Evolutionary conservation across 2,888 invertebrate species (phyloP), one percentile per base, ranked within the genome.

Genomic region (Scaptomyza tumidula): DNA sequence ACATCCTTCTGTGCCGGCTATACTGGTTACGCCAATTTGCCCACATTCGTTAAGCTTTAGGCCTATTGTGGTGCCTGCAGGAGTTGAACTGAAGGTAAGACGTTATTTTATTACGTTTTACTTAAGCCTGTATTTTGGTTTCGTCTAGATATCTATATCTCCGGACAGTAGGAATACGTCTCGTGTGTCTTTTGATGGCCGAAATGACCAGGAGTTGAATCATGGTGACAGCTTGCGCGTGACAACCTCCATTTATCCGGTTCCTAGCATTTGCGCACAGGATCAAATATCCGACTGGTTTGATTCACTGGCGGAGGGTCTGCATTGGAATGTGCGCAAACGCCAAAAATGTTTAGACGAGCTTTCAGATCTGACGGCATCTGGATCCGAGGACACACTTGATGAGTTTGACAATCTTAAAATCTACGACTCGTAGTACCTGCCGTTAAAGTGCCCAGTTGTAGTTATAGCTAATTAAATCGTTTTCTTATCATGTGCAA

Each of bases 281-380:
- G 98, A 98, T 92, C 99, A 98, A 92, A 98, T 99, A 82, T 96
- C 97, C 6, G 99, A 99, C 91, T 99, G 99, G 99, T 99, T 99
- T 92, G 98, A 97, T 90, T 97, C 98, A 0, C 93, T 99, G 74
- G 98, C 97, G 5, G 98, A 98, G 90, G 99, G 99, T 91, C 94
- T 99, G 29, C 98, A 99, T 90, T 99, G 99, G 99, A 99, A 99
- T 93, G 98, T 99, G 2, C 94, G 99, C n/a, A 98, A 98, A 93
- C 95, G 96, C 80, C 98, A 99, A 93, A 97, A 97, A 89, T 96
- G 97, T 79, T 93, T 98, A 33, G 97, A 97, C 89, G 92, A 92
- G 72, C 73, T 92, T 11, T 91, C 91, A 9, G 92, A 92, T 67
- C 60, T 92, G 46, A 92, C 92, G 1, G 96, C 96, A 89, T 96